These are phyloP conservation scores for Dynastes grantii DNA, from an alignment of 2,888 invertebrate species.

Conservation along the genomic window DNA sequence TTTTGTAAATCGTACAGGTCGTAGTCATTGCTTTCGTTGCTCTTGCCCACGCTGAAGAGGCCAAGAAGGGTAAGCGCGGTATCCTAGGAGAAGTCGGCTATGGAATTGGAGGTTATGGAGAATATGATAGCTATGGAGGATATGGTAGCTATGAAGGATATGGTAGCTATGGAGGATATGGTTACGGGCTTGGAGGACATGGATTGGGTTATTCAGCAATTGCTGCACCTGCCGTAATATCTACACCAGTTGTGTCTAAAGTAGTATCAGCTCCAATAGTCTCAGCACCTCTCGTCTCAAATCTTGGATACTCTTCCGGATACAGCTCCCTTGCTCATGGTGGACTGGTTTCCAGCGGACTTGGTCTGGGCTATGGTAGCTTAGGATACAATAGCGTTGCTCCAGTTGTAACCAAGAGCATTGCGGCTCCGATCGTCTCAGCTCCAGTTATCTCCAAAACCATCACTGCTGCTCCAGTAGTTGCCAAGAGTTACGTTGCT, in stretches of 20 bases:
- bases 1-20: conserved; percentile 12
- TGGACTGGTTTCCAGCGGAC: conserved; percentile 17
- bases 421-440: conserved; percentile 29
- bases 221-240: conserved; percentile 34
- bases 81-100: conserved; percentile 34
- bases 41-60: conserved; percentile 20
- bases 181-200: conserved; percentile 18
- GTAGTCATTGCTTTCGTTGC: conserved; percentile 34
- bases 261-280: conserved; percentile 42
- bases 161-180: neutral
- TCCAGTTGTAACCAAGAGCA: conserved; percentile 21
- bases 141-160: conserved; percentile 12
- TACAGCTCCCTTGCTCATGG: conserved; percentile 13
- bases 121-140: conserved; percentile 1
- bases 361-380: conserved; percentile 31
- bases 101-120: conserved; percentile 31
- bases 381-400: conserved; percentile 30
- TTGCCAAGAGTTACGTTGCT: conserved; percentile 24
- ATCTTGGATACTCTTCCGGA: conserved; percentile 26
- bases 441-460: conserved; percentile 6
- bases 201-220: conserved; percentile 25
- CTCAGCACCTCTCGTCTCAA: conserved; percentile 43
- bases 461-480: conserved; percentile 12
- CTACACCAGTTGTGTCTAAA: conserved; percentile 38
- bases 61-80: conserved; percentile 40